These are phyloP conservation scores for Triplophysa dalaica DNA, from an alignment of 2,113 vertebrate species.

Conservation along the genomic window DNA sequence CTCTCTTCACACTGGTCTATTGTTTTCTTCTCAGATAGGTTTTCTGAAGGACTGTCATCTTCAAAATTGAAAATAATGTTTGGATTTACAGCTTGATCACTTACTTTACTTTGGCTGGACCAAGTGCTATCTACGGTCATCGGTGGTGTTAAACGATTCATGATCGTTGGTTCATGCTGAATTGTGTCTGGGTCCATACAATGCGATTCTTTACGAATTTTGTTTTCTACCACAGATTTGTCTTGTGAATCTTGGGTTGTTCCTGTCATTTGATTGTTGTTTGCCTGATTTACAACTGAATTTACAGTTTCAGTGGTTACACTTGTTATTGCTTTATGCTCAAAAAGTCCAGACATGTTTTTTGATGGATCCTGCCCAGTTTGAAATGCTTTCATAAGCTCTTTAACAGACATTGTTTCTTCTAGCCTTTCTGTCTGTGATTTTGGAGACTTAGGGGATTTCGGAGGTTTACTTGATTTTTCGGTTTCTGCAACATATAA, in stretches of 20 bases:
- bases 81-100: not conserved
- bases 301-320: constrained; percentile 49
- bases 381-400: constrained; percentile 96
- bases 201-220: not conserved
- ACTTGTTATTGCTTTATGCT: constrained; percentile 77
- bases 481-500: constrained; percentile 56
- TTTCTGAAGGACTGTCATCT: not conserved
- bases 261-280: constrained; percentile 13
- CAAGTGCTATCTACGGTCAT: not conserved
- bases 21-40: not conserved
- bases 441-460: constrained; percentile 77
- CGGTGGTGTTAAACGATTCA: not conserved
- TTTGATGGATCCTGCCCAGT: constrained; percentile 95
- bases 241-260: constrained; percentile 33
- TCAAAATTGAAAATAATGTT: constrained; percentile 14
- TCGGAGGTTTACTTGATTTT: constrained; percentile 71
- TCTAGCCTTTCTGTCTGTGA: constrained; percentile 87
- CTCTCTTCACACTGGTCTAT: constrained; percentile 36
- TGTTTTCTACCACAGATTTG: constrained; percentile 14
- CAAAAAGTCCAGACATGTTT: constrained; percentile 87
- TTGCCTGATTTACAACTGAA: constrained; percentile 38
- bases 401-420: constrained; percentile 94
- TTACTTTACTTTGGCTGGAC: not conserved
- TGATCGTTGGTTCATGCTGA: constrained; percentile 1
- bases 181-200: constrained; percentile 5